Evolutionary conservation across 2,113 vertebrate genomes (phyloP), one percentile per base, ranked within the genome.

Genomic region (Ancistrus triradiatus): DNA sequence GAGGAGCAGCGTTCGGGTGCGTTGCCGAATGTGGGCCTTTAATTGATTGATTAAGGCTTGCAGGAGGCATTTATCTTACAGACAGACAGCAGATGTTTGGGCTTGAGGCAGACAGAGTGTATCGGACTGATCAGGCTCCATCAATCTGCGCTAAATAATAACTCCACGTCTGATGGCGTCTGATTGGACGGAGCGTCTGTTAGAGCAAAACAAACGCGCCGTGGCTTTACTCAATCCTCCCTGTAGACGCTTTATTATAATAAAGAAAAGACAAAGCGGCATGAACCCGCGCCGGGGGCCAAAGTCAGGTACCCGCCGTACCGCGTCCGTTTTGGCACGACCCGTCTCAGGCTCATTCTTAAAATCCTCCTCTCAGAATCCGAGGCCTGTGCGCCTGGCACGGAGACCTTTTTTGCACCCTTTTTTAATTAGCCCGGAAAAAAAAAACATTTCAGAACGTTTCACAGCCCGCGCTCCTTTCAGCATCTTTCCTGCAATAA

Each of bases 401-500:
- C 76, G 78, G 67, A 72, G 35, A 57, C 65, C 75, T 52, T 46
- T 59, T 70, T 77, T n/a, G n/a, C n/a, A n/a, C n/a, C 58, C 68
- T 52, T 55, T 58, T 31, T 56, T 82, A 83, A 87, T 86, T 81
- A 81, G 76, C 63, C 52, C n/a, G n/a, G n/a, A n/a, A n/a, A n/a
- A n/a, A n/a, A 68, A 70, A 63, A 77, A 69, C 7, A 62, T 59
- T 75, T 64, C 40, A 33, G 63, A 78, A 61, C 59, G 65, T 74
- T 62, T 79, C 66, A 90, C 86, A 86, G 86, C 85, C 42, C 88
- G 85, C 90, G 84, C 86, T 90, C 90, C 91, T 95, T 92, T 95
- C 91, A 94, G 92, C 91, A 91, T 92, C 91, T 95, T 94, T 95
- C 90, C 90, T 89, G 89, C 91, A 94, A 94, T 94, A 93, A 93